Conservation (phyloP, 1,140 invertebrate genomes). For the Achatina immaculata region DNA sequence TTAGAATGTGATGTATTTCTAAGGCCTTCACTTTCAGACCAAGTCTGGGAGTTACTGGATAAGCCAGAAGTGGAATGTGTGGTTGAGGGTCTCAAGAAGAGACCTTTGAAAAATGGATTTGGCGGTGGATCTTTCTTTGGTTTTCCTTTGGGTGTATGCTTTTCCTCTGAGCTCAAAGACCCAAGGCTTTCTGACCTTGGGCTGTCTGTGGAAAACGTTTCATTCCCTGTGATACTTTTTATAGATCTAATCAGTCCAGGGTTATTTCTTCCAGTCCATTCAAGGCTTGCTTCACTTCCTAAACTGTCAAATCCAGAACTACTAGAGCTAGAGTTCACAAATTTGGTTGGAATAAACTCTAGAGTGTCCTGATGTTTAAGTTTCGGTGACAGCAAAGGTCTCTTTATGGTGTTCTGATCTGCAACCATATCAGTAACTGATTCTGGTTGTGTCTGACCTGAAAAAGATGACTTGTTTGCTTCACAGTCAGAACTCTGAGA, state of each 20-base stretch:
- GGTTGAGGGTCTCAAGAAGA: constrained; percentile 14
- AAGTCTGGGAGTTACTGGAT: background rate
- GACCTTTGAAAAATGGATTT: constrained; percentile 34
- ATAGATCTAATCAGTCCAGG: background rate
- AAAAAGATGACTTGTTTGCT: background rate
- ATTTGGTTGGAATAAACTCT: background rate
- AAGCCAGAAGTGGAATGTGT: background rate
- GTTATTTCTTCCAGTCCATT: background rate
- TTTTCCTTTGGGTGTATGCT: background rate
- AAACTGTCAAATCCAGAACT: background rate
- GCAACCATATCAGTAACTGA: background rate
- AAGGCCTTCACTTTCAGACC: no score
- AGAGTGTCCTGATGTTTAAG: background rate
- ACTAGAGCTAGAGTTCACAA: background rate
- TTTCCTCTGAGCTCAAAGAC: background rate
- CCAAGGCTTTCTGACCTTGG: background rate
- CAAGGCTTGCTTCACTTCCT: background rate
- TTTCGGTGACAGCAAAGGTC: background rate
- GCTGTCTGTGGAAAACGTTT: background rate
- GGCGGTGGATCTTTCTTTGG: background rate
- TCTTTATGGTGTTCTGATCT: background rate
- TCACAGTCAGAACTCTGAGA: background rate
- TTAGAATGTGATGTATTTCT: no score
- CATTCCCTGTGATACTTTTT: background rate
- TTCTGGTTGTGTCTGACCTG: background rate